phyloP scores from a whole-genome alignment of 1,140 invertebrate species.

The Ceratitis capitata region DNA sequence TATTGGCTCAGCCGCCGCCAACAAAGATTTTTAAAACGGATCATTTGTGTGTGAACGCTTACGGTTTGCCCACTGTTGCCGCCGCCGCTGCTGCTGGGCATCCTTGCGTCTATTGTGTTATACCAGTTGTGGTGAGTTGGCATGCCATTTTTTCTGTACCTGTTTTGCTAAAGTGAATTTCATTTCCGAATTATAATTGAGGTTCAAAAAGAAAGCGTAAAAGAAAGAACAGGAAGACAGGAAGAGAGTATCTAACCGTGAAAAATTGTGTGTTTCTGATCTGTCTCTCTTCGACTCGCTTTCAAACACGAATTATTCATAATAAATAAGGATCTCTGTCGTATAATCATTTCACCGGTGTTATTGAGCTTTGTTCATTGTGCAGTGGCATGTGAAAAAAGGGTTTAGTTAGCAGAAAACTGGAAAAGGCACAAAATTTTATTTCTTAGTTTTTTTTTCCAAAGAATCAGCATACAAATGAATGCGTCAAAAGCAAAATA shows the following conservation, averaged over 20 bases:
- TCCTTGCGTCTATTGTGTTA: conserved; percentile 63
- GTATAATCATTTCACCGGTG: background rate
- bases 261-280: background rate
- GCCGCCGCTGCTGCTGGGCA: conserved; percentile 63
- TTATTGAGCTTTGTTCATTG: background rate
- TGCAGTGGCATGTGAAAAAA: background rate
- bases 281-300: background rate
- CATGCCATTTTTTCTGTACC: background rate
- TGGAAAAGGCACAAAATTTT: background rate
- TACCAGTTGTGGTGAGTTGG: conserved; percentile 61
- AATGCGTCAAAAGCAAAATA: background rate
- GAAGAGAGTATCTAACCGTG: background rate
- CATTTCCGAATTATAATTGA: background rate
- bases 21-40: conserved; percentile 64
- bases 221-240: background rate
- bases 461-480: background rate
- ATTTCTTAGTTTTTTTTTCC: background rate
- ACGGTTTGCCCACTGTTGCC: conserved; percentile 60
- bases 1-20: conserved; percentile 62
- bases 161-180: background rate
- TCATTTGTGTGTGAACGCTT: conserved; percentile 59
- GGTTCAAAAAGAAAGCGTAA: background rate
- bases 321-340: background rate
- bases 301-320: background rate
- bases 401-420: background rate